Evolutionary conservation across 1,140 invertebrate genomes (phyloP).

Genomic region (Leucophenga varia): DNA sequence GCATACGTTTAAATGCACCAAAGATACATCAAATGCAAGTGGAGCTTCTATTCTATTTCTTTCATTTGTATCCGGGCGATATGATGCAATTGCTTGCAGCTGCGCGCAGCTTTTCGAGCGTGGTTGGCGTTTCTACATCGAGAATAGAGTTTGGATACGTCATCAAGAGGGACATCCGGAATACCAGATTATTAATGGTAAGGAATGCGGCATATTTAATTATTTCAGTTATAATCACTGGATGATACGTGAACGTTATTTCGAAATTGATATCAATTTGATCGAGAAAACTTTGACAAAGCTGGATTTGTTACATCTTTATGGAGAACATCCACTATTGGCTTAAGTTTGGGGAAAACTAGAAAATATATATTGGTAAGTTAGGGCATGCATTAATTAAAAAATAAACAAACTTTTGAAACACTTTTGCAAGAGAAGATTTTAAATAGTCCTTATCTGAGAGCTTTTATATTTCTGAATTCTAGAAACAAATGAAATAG

Average conservation of each 20-base stretch:
- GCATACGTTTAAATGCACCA: slow-evolving; percentile 16
- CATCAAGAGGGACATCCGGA: slow-evolving; percentile 33
- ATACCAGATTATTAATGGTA: slow-evolving; percentile 1
- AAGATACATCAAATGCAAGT: slow-evolving; percentile 31
- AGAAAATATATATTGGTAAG: no score
- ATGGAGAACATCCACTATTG: slow-evolving; percentile 39
- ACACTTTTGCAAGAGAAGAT: no score
- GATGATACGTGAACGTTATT: slow-evolving; percentile 23
- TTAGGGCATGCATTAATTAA: no score
- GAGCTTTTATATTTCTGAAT: no score
- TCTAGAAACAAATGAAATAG: no score
- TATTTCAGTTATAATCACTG: slow-evolving; percentile 38
- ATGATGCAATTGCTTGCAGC: slow-evolving; percentile 41
- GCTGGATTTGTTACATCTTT: slow-evolving; percentile 18
- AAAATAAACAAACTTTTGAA: no score
- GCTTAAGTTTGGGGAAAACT: not conserved
- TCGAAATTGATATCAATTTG: slow-evolving; percentile 24
- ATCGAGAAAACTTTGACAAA: slow-evolving; percentile 32
- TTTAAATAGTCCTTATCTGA: no score
- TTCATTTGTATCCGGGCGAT: slow-evolving; percentile 33
- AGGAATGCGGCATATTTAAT: slow-evolving; percentile 36
- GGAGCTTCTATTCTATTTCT: slow-evolving; percentile 35
- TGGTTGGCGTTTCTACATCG: slow-evolving; percentile 32
- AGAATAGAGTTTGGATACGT: slow-evolving; percentile 25
- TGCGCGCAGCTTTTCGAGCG: slow-evolving; percentile 37